A percentile compares a stretch with the other conserved stretches of the same genome.
These are phyloP conservation scores for Epizoanthus rinbou DNA, from an alignment of 92 coral and sea anemone genomes.

Conservation along the genomic window DNA sequence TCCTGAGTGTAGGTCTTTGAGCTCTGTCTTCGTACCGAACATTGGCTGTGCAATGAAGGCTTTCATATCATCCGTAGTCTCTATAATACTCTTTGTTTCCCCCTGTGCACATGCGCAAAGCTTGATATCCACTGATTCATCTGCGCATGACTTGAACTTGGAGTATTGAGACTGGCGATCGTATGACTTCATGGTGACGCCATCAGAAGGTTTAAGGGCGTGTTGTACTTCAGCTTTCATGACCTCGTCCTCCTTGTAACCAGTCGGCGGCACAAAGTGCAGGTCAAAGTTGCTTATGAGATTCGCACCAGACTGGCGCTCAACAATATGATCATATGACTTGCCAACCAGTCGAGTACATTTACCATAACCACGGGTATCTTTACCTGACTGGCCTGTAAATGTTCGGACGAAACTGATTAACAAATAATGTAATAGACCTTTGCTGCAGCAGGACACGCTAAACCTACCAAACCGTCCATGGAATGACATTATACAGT, in stretches of 20 bases:
- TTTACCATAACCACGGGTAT: conserved; percentile 36
- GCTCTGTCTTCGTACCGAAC: conserved; percentile 54
- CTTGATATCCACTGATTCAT: conserved; percentile 29
- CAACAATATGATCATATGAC: conserved; percentile 32
- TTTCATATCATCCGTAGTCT: conserved; percentile 37
- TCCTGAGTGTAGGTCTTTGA: conserved; percentile 41
- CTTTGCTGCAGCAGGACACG: too few species aligned
- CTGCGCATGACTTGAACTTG: conserved; percentile 39
- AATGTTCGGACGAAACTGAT: neutral
- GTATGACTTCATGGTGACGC: conserved; percentile 34
- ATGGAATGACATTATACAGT: too few species aligned
- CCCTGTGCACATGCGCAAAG: conserved; percentile 40
- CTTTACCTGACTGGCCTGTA: conserved; percentile 19
- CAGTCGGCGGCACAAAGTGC: conserved; percentile 17
- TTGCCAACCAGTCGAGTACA: conserved; percentile 33
- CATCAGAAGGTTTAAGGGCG: conserved; percentile 9
- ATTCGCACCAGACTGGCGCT: conserved; percentile 14
- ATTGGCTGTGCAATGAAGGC: conserved; percentile 24
- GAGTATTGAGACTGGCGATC: conserved; percentile 39
- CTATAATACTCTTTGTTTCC: conserved; percentile 30
- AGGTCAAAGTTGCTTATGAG: conserved; percentile 24
- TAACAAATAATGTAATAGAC: too few species aligned
- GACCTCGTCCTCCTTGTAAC: conserved; percentile 27
- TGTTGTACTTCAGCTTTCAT: conserved; percentile 20
- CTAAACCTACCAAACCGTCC: too few species aligned